These are phyloP conservation scores for Xenops minutus DNA, from an alignment of 2,797 vertebrate species.

Conservation along the genomic window DNA sequence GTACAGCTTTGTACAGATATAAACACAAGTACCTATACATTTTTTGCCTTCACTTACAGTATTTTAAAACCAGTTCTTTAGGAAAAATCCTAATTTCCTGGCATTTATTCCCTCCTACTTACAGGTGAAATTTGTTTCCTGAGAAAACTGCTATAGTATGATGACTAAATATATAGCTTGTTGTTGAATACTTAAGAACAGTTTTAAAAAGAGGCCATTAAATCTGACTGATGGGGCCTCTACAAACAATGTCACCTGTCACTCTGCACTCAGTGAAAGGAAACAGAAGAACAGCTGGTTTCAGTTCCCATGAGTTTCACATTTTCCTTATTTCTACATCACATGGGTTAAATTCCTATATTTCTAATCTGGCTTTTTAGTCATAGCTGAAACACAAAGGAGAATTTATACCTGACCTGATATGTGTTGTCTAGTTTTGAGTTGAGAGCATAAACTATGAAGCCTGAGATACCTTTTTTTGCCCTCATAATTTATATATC, in stretches of 20 bases:
- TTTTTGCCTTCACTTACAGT: not conserved
- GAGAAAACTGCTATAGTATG: not conserved
- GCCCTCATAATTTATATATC: not conserved
- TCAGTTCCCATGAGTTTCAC: conserved; percentile 12
- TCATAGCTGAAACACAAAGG: not conserved
- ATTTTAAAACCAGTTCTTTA: not conserved
- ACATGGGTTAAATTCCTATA: not conserved
- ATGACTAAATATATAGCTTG: not conserved
- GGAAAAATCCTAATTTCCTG: not conserved
- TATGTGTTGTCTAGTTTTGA: not conserved
- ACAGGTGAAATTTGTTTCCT: not conserved
- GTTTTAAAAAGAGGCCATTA: conserved; percentile 8
- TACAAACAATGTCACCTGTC: not conserved
- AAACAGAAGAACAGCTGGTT: not conserved
- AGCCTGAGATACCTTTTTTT: not conserved
- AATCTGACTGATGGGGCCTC: not conserved
- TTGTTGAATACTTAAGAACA: not conserved
- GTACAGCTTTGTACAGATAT: not conserved
- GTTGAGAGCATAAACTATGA: not conserved
- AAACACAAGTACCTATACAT: not conserved
- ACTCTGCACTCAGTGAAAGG: not conserved
- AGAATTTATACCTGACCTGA: not conserved
- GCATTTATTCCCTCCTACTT: not conserved
- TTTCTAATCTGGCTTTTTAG: not conserved
- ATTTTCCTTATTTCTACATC: conserved; percentile 3